Evolutionary conservation across 1,140 invertebrate species (phyloP), one percentile per base, ranked within the genome.

Genomic region (Monomorium pharaonis): DNA sequence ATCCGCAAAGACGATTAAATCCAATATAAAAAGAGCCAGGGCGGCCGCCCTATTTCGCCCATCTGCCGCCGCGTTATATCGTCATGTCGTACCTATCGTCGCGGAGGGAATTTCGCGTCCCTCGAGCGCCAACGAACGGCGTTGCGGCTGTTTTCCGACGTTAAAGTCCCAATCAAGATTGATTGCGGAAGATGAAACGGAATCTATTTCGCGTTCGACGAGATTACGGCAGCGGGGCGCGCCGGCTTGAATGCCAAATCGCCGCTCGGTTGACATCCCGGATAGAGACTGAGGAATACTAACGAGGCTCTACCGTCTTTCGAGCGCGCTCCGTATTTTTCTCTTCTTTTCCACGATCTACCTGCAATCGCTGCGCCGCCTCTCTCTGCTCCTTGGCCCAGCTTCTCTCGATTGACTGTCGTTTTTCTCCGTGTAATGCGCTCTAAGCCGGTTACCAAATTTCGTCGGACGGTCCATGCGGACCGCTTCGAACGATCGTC

Each of bases 81-180:
- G 72, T 67, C n/a, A 65, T 12, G 27, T 76, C 62, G 77, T 54
- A 44, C 44, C 44, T 56, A 42, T 44, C 47, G 51, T 75, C 33
- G 27, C 9, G 0, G 0, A 47, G 14, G 51, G 54, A 89, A 88
- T 88, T 86, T 84, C 56, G 62, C 75, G 70, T 86, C 18, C 51
- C 62, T 63, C 49, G 54, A 37, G 12, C 33, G 56, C 37, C 54
- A 74, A 18, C 56, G 21, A 18, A 21, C 6, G 47, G 7, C 16
- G 30, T 24, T 14, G 67, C 27, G 51, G 16, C 9, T 42, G 63
- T 37, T 77, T 69, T 44, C 60, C 42, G 84, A 87, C 88, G 91
- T 91, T 92, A 80, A 91, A 91, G 87, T 91, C 89, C 78, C 91
- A 92, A 92, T 92, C 91, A 92, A 84, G 88, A 91, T 91, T 91